Percentiles rank a stretch among this genome's conserved stretches.
Conservation (phyloP, 2,888 invertebrate species). For the Drosophila villosipedis region DNA sequence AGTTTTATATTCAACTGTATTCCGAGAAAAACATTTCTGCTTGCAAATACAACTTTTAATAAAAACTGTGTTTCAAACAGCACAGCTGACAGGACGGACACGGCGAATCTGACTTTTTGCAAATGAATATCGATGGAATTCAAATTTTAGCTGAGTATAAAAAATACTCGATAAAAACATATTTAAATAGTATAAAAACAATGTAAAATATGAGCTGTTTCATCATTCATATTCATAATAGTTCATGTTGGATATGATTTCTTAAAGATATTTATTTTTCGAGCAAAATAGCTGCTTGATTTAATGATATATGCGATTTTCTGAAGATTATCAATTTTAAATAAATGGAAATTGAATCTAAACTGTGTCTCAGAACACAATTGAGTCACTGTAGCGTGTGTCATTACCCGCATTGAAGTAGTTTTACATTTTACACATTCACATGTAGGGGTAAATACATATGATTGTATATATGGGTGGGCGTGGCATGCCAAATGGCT, state of each 20-base stretch:
- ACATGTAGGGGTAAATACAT: not conserved
- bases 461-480: not conserved
- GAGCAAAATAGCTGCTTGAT: not conserved
- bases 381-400: conserved; percentile 1
- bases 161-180: not conserved
- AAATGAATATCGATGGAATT: no score
- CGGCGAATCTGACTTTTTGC: not conserved
- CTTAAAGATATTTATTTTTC: not conserved
- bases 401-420: conserved; percentile 11
- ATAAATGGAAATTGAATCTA: not conserved
- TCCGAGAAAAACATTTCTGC: conserved; percentile 7
- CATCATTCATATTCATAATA: no score
- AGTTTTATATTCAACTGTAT: not conserved
- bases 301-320: not conserved
- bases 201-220: not conserved
- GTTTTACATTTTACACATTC: not conserved
- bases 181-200: not conserved
- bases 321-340: not conserved
- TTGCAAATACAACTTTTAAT: not conserved
- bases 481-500: not conserved
- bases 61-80: not conserved
- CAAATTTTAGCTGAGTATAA: not conserved
- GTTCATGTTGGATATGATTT: no score
- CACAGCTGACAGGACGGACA: not conserved
- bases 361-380: not conserved